phyloP scores from a whole-genome alignment of 2,888 invertebrate genomes.

The Helicoverpa assulta region DNA sequence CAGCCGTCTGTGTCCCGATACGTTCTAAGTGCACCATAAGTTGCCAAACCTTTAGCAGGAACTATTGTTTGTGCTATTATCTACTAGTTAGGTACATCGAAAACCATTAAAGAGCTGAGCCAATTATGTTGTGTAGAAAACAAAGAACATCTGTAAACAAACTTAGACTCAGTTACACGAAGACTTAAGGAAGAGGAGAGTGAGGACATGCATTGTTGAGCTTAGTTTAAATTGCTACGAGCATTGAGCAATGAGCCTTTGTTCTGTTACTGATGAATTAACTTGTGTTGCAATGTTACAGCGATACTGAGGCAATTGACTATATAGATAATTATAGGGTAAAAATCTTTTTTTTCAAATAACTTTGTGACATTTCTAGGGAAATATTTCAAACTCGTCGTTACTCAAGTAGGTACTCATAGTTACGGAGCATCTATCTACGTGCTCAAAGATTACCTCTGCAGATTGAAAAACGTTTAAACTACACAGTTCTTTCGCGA shows the following conservation, averaged over 20 bases:
- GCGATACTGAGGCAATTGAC: not conserved
- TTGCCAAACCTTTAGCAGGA: not conserved
- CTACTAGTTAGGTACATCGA: not conserved
- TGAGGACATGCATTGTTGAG: slow-evolving; percentile 52
- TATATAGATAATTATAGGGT: not conserved
- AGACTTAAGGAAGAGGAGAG: slow-evolving; percentile 46
- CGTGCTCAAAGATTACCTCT: not conserved
- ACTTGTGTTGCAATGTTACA: slow-evolving; percentile 32
- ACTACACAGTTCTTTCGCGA: not conserved
- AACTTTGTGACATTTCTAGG: too few relatives aligned
- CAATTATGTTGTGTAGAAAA: slow-evolving; percentile 21
- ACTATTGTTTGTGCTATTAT: not conserved
- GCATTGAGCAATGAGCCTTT: slow-evolving; percentile 44
- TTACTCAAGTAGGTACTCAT: too few relatives aligned
- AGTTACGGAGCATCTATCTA: too few relatives aligned
- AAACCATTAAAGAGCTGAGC: not conserved
- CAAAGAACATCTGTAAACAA: slow-evolving; percentile 31
- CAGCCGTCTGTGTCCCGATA: not conserved
- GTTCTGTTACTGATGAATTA: slow-evolving; percentile 44
- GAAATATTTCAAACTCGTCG: too few relatives aligned
- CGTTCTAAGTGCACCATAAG: not conserved
- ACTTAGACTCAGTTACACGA: slow-evolving; percentile 17
- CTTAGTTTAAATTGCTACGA: slow-evolving; percentile 32
- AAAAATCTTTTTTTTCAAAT: not conserved
- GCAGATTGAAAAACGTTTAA: not conserved